Percentiles rank a stretch among this genome's conserved stretches.
These are phyloP conservation scores for Scaeva pyrastri DNA, from an alignment of 2,888 invertebrate genomes.

Conservation along the genomic window DNA sequence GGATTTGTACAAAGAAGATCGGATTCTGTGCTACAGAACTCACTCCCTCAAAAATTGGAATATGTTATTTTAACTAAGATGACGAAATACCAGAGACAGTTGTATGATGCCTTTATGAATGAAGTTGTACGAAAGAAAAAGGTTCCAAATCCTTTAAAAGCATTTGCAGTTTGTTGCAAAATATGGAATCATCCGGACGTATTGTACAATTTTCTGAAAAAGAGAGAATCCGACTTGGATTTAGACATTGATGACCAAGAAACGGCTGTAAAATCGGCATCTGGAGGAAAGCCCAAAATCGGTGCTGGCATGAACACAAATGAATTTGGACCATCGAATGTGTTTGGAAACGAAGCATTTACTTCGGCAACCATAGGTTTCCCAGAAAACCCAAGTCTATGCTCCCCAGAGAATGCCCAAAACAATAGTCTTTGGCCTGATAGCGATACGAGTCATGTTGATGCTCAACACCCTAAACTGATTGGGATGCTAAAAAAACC, in stretches of 20 bases:
- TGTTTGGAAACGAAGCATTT: not conserved
- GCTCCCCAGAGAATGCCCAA: not conserved
- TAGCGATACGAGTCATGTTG: constrained; percentile 13
- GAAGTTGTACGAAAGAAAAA: constrained; percentile 93
- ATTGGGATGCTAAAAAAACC: constrained; percentile 80
- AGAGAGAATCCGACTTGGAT: constrained; percentile 91
- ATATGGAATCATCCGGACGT: constrained; percentile 99
- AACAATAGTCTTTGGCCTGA: constrained; percentile 44
- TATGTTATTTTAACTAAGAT: constrained; percentile 95
- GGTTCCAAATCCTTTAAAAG: constrained; percentile 97
- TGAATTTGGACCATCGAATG: not conserved
- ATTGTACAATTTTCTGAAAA: constrained; percentile 93
- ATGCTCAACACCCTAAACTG: constrained; percentile 77
- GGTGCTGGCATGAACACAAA: not conserved
- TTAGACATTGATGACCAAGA: constrained; percentile 90
- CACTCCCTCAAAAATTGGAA: constrained; percentile 97
- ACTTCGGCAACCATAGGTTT: not conserved
- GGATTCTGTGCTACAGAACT: constrained; percentile 95
- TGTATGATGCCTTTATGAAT: constrained; percentile 97
- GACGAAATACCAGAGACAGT: constrained; percentile 94
- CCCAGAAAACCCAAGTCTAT: not conserved
- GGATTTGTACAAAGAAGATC: constrained; percentile 98
- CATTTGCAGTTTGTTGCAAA: constrained; percentile 99
- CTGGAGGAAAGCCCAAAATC: not conserved
- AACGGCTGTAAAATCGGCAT: constrained; percentile 40